Percentiles rank a stretch among this genome's conserved stretches.
These are phyloP conservation scores for Hiodon tergisus DNA, from an alignment of 2,113 vertebrate genomes.

Conservation along the genomic window DNA sequence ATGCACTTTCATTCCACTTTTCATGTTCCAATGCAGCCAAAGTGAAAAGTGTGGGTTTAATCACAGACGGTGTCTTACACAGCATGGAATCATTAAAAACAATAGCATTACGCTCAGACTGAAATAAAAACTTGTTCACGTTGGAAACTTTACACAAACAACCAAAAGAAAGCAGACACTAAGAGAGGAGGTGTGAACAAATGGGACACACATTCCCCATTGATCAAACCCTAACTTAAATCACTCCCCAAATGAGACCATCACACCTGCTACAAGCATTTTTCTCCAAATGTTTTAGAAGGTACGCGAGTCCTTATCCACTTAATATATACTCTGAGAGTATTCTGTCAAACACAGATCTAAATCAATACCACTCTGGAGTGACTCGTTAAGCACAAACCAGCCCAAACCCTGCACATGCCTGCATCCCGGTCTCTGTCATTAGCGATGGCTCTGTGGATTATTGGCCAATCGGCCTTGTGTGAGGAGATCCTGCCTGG, in stretches of 20 bases:
- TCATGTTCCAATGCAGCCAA: slow-evolving; percentile 22
- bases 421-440: slow-evolving; percentile 68
- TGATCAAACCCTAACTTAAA: slow-evolving; percentile 26
- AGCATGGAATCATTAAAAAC: slow-evolving; percentile 35
- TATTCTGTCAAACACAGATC: slow-evolving; percentile 75
- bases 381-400: slow-evolving; percentile 75
- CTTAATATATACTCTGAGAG: slow-evolving; percentile 70
- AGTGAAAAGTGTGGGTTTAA: slow-evolving; percentile 29
- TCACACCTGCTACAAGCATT: slow-evolving; percentile 24
- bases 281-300: slow-evolving; percentile 16
- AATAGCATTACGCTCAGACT: not conserved
- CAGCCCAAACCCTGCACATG: slow-evolving; percentile 72
- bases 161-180: slow-evolving; percentile 9
- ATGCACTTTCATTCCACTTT: slow-evolving; percentile 12
- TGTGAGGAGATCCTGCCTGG: slow-evolving; percentile 50
- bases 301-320: slow-evolving; percentile 64
- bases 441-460: slow-evolving; percentile 63
- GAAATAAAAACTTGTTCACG: slow-evolving; percentile 14
- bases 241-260: slow-evolving; percentile 49
- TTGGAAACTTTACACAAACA: slow-evolving; percentile 27
- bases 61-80: slow-evolving; percentile 39
- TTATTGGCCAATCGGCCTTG: slow-evolving; percentile 70
- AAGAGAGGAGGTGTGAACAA: slow-evolving; percentile 24
- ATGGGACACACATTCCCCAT: slow-evolving; percentile 14
- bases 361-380: slow-evolving; percentile 72